Conservation (phyloP, 2,888 invertebrate species). For the Magallana nippona region DNA sequence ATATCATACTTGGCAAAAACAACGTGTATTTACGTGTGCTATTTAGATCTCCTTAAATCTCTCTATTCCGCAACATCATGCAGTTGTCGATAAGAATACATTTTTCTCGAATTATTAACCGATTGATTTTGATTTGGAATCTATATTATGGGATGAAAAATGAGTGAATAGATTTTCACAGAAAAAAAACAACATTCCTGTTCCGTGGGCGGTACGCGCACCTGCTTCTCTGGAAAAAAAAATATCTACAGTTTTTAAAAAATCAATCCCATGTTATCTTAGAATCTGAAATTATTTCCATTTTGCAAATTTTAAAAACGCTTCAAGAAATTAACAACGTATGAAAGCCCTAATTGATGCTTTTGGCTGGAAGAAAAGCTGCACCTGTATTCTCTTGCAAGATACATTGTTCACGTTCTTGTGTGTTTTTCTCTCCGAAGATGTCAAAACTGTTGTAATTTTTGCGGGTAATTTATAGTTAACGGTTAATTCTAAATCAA, state of each 20-base stretch:
- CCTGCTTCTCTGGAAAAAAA: neutral
- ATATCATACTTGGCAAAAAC: neutral
- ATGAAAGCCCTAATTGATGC: no score
- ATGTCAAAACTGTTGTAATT: neutral
- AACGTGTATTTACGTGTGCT: neutral
- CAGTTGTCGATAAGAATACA: neutral
- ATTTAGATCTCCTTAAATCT: slow-evolving; percentile 11
- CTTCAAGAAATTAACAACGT: neutral
- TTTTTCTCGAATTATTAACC: slow-evolving; percentile 17
- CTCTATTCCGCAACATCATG: neutral
- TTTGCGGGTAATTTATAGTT: neutral
- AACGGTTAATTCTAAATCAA: neutral
- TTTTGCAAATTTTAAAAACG: neutral
- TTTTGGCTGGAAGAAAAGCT: neutral
- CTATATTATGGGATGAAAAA: neutral
- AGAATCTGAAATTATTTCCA: slow-evolving; percentile 2
- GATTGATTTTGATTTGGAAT: slow-evolving; percentile 24
- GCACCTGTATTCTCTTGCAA: neutral
- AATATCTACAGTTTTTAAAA: neutral
- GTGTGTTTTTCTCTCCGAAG: neutral
- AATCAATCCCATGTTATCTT: neutral
- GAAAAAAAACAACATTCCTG: neutral
- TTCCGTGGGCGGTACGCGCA: neutral
- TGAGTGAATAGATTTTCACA: neutral
- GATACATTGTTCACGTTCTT: neutral